Evolutionary conservation across 2,888 invertebrate genomes (phyloP), one percentile per base, ranked within the genome.

Genomic region (Spodoptera exigua): DNA sequence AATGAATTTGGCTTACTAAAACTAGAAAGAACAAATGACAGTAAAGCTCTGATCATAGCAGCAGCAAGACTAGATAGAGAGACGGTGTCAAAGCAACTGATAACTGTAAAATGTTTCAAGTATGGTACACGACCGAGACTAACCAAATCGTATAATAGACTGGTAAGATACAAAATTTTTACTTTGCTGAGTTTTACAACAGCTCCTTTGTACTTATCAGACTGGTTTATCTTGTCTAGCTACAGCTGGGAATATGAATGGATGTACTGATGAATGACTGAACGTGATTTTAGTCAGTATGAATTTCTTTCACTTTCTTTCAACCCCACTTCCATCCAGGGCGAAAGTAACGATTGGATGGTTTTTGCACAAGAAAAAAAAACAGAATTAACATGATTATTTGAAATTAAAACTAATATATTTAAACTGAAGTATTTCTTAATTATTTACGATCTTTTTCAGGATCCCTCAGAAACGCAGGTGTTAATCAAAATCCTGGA

Each of bases 61-160:
- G 95, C 93, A 0, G 95, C 95, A 4, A 92, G 96, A 40, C 85
- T 97, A 0, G 97, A 97, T 82, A 91, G 97, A 35, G 97, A 97
- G 85, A 74, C 82, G 0, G 77, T 94, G 0, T 95, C 96, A 0
- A 87, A 86, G 40, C 95, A 95, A 62, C 80, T 96, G 27, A 78
- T 97, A 0, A 96, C 96, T 0, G 84, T 97, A 0, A 97, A 97
- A 82, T 97, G 97, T 76, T 95, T 96, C 76, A 97, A 96, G 79
- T 83, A 86, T 44, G 95, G 94, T 0, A 87, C 89, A 0, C 88
- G 85, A 13, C 91, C 92, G 0, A 80, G 76, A 61, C 47, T 88
- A 13, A 92, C 91, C n/a, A 95, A 95, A 70, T 89, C 92, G 0
- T 97, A 96, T 74, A 96, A 97, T 78, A 94, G 95, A 81, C 84